Percentiles rank a stretch among this genome's conserved stretches.
Evolutionary conservation across 2,797 vertebrate species (phyloP).

Genomic region (Distichodus sexfasciatus): DNA sequence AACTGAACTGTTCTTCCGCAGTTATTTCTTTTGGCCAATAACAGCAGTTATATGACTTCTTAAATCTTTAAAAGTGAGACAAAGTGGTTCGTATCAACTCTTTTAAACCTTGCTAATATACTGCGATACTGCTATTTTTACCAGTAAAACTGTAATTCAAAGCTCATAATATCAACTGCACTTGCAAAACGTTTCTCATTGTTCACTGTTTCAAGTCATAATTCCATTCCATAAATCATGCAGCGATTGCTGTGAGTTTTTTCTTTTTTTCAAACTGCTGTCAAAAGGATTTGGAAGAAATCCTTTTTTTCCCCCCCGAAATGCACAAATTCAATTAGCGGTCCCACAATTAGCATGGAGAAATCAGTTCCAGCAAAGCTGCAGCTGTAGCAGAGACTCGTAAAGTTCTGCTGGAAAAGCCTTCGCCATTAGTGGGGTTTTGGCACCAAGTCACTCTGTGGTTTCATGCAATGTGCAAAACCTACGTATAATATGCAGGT

Average conservation of each 20-base stretch:
- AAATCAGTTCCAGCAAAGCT: not conserved
- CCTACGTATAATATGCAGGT: slow-evolving; percentile 1
- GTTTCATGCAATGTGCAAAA: slow-evolving; percentile 34
- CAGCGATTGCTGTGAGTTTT: not conserved
- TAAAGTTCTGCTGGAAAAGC: not conserved
- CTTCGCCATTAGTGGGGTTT: slow-evolving; percentile 14
- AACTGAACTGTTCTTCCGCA: too few species aligned
- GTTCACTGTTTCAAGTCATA: too few species aligned
- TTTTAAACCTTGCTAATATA: too few species aligned
- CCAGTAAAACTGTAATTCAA: too few species aligned
- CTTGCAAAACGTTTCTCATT: too few species aligned
- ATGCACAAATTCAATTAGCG: not conserved
- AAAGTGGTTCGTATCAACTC: too few species aligned
- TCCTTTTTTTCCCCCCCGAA: not conserved
- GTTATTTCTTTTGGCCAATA: too few species aligned
- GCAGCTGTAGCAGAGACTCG: not conserved
- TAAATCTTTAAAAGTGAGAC: too few species aligned
- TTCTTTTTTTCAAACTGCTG: not conserved
- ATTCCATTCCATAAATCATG: too few species aligned
- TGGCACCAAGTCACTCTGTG: slow-evolving; percentile 10
- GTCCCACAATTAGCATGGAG: not conserved
- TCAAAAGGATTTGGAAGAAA: slow-evolving; percentile 5
- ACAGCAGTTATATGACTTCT: too few species aligned
- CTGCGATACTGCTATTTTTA: too few species aligned
- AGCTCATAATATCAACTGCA: not conserved